Percentiles rank a stretch among this genome's conserved stretches.
phyloP scores from a whole-genome alignment of 2,113 vertebrate genomes.

The Polypterus bichir region DNA sequence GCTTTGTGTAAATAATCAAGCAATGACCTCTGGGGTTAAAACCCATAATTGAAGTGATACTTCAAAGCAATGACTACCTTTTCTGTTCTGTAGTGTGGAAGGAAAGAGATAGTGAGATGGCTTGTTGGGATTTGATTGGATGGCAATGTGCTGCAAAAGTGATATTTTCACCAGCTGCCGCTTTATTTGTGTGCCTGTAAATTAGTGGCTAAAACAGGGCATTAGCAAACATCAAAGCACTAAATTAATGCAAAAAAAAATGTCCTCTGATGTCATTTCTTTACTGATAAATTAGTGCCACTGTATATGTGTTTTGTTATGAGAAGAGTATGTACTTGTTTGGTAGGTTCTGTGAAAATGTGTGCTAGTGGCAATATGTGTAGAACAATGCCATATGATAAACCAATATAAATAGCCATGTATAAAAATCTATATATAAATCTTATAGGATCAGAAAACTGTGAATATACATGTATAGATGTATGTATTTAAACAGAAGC shows the following conservation, averaged over 20 bases:
- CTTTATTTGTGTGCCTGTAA: constrained; percentile 59
- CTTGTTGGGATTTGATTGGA: constrained; percentile 56
- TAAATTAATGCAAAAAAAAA: constrained; percentile 70
- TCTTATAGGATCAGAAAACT: no score
- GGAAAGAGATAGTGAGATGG: constrained; percentile 51
- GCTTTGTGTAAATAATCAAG: constrained; percentile 98
- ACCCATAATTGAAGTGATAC: constrained; percentile 96
- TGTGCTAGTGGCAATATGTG: no score
- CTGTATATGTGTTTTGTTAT: constrained; percentile 36
- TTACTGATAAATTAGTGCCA: constrained; percentile 57
- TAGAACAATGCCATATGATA: no score
- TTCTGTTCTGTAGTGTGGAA: constrained; percentile 62
- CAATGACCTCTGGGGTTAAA: constrained; percentile 93
- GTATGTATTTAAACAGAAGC: neutral
- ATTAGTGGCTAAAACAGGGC: constrained; percentile 62
- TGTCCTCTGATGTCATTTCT: constrained; percentile 52
- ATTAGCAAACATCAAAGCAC: constrained; percentile 63
- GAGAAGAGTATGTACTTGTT: constrained; percentile 17
- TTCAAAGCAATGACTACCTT: constrained; percentile 95
- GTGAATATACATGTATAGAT: no score
- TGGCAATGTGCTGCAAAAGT: constrained; percentile 60
- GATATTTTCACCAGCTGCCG: constrained; percentile 75
- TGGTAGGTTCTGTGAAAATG: no score
- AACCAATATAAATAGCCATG: no score
- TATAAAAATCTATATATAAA: no score